These are phyloP conservation scores for Andrena chrysosceles DNA, from an alignment of 2,888 invertebrate species.

Conservation along the genomic window DNA sequence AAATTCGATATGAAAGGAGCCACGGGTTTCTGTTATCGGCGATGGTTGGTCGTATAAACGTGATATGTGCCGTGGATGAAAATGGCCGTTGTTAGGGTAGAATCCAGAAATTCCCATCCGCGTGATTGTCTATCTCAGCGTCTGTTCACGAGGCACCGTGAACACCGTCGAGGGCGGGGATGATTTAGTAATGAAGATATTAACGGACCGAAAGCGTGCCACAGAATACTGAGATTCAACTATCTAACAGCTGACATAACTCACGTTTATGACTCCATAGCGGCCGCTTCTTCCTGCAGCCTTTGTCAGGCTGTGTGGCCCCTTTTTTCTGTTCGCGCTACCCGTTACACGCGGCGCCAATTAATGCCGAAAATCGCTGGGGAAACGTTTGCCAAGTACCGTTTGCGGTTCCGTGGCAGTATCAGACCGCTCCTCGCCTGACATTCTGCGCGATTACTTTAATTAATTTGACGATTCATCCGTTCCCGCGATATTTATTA, in stretches of 20 bases:
- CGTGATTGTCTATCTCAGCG: constrained; percentile 31
- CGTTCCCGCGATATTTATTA: background rate
- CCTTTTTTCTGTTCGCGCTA: constrained; percentile 43
- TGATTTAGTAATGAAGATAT: constrained; percentile 85
- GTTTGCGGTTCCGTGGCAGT: constrained; percentile 30
- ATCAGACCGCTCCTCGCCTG: constrained; percentile 4
- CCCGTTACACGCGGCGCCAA: constrained; percentile 58
- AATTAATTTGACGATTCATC: constrained; percentile 9
- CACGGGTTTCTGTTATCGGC: constrained; percentile 35
- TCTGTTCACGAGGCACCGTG: constrained; percentile 45
- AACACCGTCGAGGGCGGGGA: constrained; percentile 73
- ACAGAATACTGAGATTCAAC: constrained; percentile 84
- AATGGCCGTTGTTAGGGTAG: constrained; percentile 68
- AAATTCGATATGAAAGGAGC: background rate
- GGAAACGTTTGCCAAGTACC: constrained; percentile 44
- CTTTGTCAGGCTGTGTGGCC: constrained; percentile 37
- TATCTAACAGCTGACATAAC: constrained; percentile 84
- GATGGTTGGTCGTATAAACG: constrained; percentile 61
- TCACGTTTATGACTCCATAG: constrained; percentile 83
- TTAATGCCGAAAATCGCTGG: constrained; percentile 62
- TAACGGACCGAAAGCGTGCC: constrained; percentile 83
- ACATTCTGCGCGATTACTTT: constrained; percentile 5
- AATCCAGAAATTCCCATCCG: constrained; percentile 67
- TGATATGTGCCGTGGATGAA: constrained; percentile 73
- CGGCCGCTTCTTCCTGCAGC: constrained; percentile 72